Evolutionary conservation across 2,113 vertebrate species (phyloP).

Genomic region (Salminus brasiliensis): DNA sequence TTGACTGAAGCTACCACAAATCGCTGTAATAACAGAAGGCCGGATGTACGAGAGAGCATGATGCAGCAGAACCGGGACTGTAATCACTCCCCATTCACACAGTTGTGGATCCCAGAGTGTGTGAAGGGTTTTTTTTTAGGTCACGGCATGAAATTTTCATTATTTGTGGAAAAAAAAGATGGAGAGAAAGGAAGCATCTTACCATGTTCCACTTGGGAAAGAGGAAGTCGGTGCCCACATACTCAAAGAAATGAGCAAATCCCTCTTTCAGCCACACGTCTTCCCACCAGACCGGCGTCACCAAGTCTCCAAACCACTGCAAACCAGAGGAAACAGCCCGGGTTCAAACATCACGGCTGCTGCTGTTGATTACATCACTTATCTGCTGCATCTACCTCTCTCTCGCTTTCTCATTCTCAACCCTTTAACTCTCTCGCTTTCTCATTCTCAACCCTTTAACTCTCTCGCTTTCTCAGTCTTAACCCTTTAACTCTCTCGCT

Average conservation of each 20-base stretch:
- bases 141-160: not conserved
- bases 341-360: not conserved
- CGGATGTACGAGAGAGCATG: not conserved
- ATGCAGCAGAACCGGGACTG: not conserved
- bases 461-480: no score
- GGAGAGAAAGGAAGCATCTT: slow-evolving; percentile 62
- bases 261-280: slow-evolving; percentile 98
- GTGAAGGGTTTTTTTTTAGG: not conserved
- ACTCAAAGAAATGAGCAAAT: slow-evolving; percentile 97
- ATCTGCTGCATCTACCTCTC: no score
- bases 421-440: no score
- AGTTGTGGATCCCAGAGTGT: not conserved
- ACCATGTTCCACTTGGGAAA: slow-evolving; percentile 99
- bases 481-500: no score
- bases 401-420: no score
- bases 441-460: no score
- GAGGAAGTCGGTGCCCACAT: slow-evolving; percentile 95
- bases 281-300: slow-evolving; percentile 98
- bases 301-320: slow-evolving; percentile 98
- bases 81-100: not conserved
- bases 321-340: not conserved
- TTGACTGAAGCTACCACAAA: no score
- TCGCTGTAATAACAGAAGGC: not conserved
- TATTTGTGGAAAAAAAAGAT: not conserved
- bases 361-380: no score